A percentile compares a stretch with the other conserved stretches of the same genome.
Conservation (phyloP, 1,140 invertebrate species). For the Papilio machaon region DNA sequence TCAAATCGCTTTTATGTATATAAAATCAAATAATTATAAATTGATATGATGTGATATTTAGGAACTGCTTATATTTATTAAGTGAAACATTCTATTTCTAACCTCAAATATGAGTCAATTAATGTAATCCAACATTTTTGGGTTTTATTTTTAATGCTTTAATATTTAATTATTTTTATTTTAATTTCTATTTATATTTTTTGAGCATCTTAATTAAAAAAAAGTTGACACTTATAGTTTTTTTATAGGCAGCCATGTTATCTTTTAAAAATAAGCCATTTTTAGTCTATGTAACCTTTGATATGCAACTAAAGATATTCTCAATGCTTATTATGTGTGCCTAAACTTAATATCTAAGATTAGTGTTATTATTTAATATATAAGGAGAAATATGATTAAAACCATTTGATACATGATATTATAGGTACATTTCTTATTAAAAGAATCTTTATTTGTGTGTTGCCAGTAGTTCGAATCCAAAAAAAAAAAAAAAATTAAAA, state of each 20-base stretch:
- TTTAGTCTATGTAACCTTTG: not conserved
- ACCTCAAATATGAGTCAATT: conserved; percentile 11
- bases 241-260: not conserved
- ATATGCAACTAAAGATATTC: not conserved
- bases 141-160: conserved; percentile 12
- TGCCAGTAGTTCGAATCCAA: not conserved
- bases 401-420: not conserved
- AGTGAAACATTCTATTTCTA: not conserved
- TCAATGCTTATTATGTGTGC: not conserved
- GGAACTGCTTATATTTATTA: conserved; percentile 26
- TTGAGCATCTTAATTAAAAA: not conserved
- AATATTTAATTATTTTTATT: not conserved
- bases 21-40: conserved; percentile 16
- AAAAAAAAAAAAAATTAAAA: not conserved
- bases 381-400: not conserved
- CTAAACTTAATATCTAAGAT: not conserved
- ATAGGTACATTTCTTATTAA: not conserved
- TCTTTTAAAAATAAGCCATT: not conserved
- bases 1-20: not conserved
- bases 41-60: conserved; percentile 34
- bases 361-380: not conserved
- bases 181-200: not conserved
- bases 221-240: not conserved
- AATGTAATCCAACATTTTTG: conserved; percentile 12
- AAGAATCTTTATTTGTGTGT: not conserved